Conservation (phyloP, 2,888 invertebrate genomes). For the Leptinotarsa rubiginosa region DNA sequence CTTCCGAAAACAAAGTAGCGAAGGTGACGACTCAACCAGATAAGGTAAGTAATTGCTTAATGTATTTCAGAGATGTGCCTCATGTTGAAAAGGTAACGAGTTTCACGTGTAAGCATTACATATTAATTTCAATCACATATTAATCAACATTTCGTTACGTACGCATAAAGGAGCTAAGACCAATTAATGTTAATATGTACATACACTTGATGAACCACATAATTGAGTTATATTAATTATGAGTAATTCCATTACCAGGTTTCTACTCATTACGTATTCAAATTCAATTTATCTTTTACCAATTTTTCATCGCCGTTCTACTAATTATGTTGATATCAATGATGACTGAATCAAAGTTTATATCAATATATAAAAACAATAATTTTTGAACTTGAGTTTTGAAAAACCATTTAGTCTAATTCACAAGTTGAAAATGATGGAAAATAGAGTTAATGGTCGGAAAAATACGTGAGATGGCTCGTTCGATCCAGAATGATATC, state of each 20-base stretch:
- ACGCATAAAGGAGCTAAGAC: neutral
- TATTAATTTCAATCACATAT: neutral
- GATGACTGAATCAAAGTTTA: too few species aligned
- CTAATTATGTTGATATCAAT: neutral
- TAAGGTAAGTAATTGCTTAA: neutral
- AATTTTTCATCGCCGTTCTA: neutral
- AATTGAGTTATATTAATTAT: slow-evolving; percentile 4
- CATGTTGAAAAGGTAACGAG: neutral
- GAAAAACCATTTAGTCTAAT: too few species aligned
- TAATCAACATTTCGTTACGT: slow-evolving; percentile 1
- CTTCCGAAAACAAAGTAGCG: neutral
- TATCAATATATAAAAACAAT: too few species aligned
- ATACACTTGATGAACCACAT: slow-evolving; percentile 2
- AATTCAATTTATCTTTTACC: neutral
- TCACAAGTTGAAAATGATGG: too few species aligned
- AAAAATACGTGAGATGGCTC: too few species aligned
- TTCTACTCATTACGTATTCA: neutral
- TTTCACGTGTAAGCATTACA: neutral
- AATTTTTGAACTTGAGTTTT: too few species aligned
- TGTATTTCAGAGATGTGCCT: slow-evolving; percentile 1
- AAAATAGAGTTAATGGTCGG: too few species aligned
- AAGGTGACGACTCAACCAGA: too few species aligned
- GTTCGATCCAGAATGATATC: too few species aligned
- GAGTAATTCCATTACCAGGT: neutral
- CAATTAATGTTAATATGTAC: slow-evolving; percentile 5